A percentile compares a stretch with the other conserved stretches of the same genome.
Evolutionary conservation across 2,113 vertebrate genomes (phyloP).

Genomic region (Stercorarius parasiticus): DNA sequence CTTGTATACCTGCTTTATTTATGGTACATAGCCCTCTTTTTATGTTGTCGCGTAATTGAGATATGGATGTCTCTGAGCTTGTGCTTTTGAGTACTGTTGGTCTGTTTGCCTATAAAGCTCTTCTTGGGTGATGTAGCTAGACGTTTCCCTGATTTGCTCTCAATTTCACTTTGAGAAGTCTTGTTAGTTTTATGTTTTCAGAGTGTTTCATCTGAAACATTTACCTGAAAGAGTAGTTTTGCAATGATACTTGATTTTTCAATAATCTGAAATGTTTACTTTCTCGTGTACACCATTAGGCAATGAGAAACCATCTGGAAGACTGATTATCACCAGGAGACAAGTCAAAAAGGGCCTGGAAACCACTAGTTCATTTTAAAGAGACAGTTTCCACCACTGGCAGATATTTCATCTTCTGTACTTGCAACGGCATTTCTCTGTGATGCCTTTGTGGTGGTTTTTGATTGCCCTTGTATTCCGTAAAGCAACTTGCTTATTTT

Average conservation of each 20-base stretch:
- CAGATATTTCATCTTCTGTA: conserved; percentile 38
- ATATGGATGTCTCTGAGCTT: conserved; percentile 45
- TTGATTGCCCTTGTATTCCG: conserved; percentile 54
- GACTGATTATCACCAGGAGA: conserved; percentile 47
- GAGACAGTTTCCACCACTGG: conserved; percentile 46
- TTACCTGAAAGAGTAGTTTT: conserved; percentile 28
- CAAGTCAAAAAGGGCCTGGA: conserved; percentile 54
- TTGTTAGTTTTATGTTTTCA: conserved; percentile 29
- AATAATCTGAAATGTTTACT: conserved; percentile 59
- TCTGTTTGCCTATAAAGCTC: conserved; percentile 40
- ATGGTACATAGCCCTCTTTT: conserved; percentile 20
- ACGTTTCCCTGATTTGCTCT: conserved; percentile 20
- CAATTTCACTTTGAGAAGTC: conserved; percentile 34
- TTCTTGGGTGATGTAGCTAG: conserved; percentile 19
- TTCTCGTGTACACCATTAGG: conserved; percentile 43
- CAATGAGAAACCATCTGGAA: conserved; percentile 60
- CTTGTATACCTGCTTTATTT: neutral
- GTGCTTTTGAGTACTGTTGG: conserved; percentile 36
- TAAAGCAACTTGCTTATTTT: conserved; percentile 64
- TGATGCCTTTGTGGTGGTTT: conserved; percentile 51
- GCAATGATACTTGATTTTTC: conserved; percentile 42
- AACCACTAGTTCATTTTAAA: conserved; percentile 50
- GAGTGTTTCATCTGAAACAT: conserved; percentile 15
- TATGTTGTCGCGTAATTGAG: conserved; percentile 51
- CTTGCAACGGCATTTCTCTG: conserved; percentile 19